phyloP scores from a whole-genome alignment of 2,113 vertebrate species.

The Lagopus muta region DNA sequence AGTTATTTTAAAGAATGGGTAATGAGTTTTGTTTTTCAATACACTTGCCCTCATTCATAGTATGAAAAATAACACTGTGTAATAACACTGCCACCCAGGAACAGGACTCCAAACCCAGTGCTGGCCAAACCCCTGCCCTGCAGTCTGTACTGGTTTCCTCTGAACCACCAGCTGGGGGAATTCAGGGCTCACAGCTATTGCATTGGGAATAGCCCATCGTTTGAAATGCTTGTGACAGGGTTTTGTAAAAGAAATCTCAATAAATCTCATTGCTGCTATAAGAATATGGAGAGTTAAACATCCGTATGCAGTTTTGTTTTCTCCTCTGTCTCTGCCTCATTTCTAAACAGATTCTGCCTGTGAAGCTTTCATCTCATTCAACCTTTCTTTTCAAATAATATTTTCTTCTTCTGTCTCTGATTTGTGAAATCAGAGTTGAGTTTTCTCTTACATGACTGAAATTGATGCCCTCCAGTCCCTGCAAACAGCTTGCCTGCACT shows the following conservation, averaged over 20 bases:
- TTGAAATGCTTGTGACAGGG: background rate
- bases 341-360: background rate
- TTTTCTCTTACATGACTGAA: background rate
- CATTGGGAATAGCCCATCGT: background rate
- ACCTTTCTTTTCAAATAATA: background rate
- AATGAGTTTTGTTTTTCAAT: background rate
- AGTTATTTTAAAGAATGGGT: background rate
- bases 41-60: accelerated
- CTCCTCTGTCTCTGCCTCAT: background rate
- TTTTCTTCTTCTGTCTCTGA: accelerated
- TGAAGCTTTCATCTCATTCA: background rate
- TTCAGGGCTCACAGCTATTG: background rate
- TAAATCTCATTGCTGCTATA: background rate
- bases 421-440: background rate
- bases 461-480: background rate
- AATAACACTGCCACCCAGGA: background rate
- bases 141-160: background rate
- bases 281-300: background rate
- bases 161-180: background rate
- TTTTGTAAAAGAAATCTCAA: background rate
- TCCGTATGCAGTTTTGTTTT: background rate
- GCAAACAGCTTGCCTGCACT: background rate
- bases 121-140: background rate
- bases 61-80: background rate
- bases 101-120: background rate